Base-by-base conservation (phyloP, 2,797 vertebrate genomes). In the Merluccius polli region DNA sequence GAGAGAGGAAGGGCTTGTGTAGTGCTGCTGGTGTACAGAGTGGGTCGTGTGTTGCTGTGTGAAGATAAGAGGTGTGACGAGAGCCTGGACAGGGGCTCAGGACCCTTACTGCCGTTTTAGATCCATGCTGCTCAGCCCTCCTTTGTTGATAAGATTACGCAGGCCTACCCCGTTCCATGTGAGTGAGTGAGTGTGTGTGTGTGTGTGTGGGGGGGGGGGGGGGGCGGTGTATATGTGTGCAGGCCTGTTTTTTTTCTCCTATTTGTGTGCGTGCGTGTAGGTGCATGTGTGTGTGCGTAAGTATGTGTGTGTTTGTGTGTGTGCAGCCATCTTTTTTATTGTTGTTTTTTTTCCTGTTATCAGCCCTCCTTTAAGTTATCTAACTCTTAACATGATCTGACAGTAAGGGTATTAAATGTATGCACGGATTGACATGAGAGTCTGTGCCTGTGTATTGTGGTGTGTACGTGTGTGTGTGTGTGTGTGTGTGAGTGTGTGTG, bases 111-210 rank as follows among this genome's bases (percentile, higher is more conserved):
- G 73, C 82, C 78, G 72, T 71, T 79, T 75, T 74, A 81, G 81
- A 84, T 86, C 80, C 77, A 79, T 74, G 32, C 71, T 30, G 21
- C n/a, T 76, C 24, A 63, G 80, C 78, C 65, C 24, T 16, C 75
- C 27, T 76, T 70, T 52, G 44, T 78, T 79, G 87, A 91, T 89
- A 81, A 84, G 84, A 89, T 86, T 80, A 72, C 7, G 24, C 69
- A 67, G 36, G 35, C 27, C 21, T 0, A 1, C 24, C 71, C 70
- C 29, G 12, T 13, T 33, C 69, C 31, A 52, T n/a, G 6, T 18
- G 6, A n/a, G 71, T 35, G 30, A 27, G 41, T 80, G 74, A 74
- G 44, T 65, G 13, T 33, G 73, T 35, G 21, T 24, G 33, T 9
- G 48, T 24, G 44, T 75, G 41, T 10, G 2, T 8, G 36, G 72